Evolutionary conservation across 2,888 invertebrate genomes (phyloP), one percentile per base, ranked within the genome.

Genomic region (Amphipyra tragopoginis): DNA sequence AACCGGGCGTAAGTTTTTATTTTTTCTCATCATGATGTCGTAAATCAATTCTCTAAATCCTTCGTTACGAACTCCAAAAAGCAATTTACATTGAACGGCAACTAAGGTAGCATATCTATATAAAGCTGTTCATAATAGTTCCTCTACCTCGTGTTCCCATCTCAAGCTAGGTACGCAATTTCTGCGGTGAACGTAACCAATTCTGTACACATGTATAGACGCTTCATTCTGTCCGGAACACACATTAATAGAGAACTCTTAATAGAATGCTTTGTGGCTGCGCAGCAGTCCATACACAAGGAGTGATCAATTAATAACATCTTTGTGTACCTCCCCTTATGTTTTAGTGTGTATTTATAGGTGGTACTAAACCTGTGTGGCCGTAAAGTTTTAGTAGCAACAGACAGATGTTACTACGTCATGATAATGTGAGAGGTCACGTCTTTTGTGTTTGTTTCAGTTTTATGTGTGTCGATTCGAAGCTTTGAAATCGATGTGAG

Each of bases 261-360:
- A 71, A 72, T 79, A 70, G 64, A 69, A 61, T 64, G 77, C 72
- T 75, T 76, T 73, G 70, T 77, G 58, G 52, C 51, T 39, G 39
- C 50, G 61, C 54, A 21, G 21, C 21, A 21, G 21, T 62, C 54
- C 40, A 43, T 14, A 54, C 21, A 53, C 15, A 36, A 53, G 7
- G 50, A 64, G 43, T 44, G 68, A 63, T 76, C 65, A 68, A 79
- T 72, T 79, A 72, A 79, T 72, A 79, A 34, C 56, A 53, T 57
- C 58, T 56, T 57, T 56, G 53, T 72, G 66, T 43, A 45, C 43
- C 4, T 14, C 8, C 14, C 44, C 10, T 45, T 45, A 36, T 54
- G n/a, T 53, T 52, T 54, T 29, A 45, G 15, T 48, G 11, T 36
- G 36, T 36, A 36, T 47, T 26, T 48, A 6, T 13, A 33, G 14